Evolutionary conservation across 2,888 invertebrate species (phyloP).

Genomic region (Bombylius major): DNA sequence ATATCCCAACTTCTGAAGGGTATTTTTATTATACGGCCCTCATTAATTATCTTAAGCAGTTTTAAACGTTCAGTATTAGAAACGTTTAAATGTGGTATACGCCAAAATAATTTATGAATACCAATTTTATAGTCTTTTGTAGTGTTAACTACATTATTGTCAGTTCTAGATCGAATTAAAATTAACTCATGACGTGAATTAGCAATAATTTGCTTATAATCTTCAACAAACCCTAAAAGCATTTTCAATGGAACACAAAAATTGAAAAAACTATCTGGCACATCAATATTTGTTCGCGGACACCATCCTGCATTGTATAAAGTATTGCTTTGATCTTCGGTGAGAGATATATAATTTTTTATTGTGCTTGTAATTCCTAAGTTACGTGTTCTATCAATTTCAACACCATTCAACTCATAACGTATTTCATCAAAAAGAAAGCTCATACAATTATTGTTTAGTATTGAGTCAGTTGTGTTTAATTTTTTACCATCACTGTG

Average conservation of each 20-base stretch:
- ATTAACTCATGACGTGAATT: slow-evolving; percentile 28
- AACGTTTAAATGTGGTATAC: slow-evolving; percentile 9
- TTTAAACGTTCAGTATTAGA: slow-evolving; percentile 4
- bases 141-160: slow-evolving; percentile 5
- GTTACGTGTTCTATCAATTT: slow-evolving; percentile 24
- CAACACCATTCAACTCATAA: slow-evolving; percentile 26
- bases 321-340: slow-evolving; percentile 9
- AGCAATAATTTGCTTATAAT: slow-evolving; percentile 27
- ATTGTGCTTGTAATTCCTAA: slow-evolving; percentile 23
- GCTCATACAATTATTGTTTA: slow-evolving; percentile 20
- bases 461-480: slow-evolving; percentile 5
- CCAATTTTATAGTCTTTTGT: slow-evolving; percentile 2
- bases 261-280: slow-evolving; percentile 7
- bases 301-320: slow-evolving; percentile 15
- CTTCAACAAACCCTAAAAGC: slow-evolving; percentile 26
- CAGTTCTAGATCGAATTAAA: slow-evolving; percentile 9
- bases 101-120: slow-evolving; percentile 17
- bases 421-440: slow-evolving; percentile 26
- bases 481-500: too few species aligned
- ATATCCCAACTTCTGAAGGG: slow-evolving; percentile 5
- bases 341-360: slow-evolving; percentile 23
- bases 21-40: slow-evolving; percentile 1
- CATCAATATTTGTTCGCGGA: not conserved
- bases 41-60: slow-evolving; percentile 1
- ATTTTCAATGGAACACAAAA: slow-evolving; percentile 21